Evolutionary conservation across 1,140 invertebrate species (phyloP).

Genomic region (Onthophagus taurus): DNA sequence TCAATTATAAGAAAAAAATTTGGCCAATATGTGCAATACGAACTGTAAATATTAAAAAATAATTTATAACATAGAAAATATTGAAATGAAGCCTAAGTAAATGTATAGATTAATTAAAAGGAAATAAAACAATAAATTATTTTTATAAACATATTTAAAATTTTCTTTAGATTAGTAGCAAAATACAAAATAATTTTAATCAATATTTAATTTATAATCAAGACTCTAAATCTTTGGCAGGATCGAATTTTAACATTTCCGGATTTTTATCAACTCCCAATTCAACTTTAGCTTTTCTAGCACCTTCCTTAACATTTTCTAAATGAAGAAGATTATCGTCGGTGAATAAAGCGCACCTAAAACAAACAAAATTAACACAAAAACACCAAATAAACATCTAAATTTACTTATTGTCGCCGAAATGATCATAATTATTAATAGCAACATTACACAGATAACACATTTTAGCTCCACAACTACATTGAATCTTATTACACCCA

Average conservation of each 20-base stretch:
- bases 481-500: slow-evolving; percentile 66
- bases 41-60: too few relatives aligned
- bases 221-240: slow-evolving; percentile 17
- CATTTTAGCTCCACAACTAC: slow-evolving; percentile 55
- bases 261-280: slow-evolving; percentile 21
- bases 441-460: slow-evolving; percentile 57
- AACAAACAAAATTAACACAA: slow-evolving; percentile 8
- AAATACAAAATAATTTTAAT: too few relatives aligned
- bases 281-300: slow-evolving; percentile 26
- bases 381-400: slow-evolving; percentile 9
- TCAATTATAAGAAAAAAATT: too few relatives aligned
- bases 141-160: too few relatives aligned
- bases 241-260: slow-evolving; percentile 28
- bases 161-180: too few relatives aligned
- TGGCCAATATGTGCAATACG: too few relatives aligned
- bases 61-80: too few relatives aligned
- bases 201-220: too few relatives aligned
- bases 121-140: too few relatives aligned
- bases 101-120: too few relatives aligned
- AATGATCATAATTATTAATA: slow-evolving; percentile 52
- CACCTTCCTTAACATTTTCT: slow-evolving; percentile 23
- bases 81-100: too few relatives aligned
- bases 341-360: slow-evolving; percentile 28
- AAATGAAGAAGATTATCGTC: slow-evolving; percentile 22
- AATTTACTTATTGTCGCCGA: slow-evolving; percentile 38